These are phyloP conservation scores for Trichoplusia ni DNA, from an alignment of 1,140 invertebrate genomes.

Conservation along the genomic window DNA sequence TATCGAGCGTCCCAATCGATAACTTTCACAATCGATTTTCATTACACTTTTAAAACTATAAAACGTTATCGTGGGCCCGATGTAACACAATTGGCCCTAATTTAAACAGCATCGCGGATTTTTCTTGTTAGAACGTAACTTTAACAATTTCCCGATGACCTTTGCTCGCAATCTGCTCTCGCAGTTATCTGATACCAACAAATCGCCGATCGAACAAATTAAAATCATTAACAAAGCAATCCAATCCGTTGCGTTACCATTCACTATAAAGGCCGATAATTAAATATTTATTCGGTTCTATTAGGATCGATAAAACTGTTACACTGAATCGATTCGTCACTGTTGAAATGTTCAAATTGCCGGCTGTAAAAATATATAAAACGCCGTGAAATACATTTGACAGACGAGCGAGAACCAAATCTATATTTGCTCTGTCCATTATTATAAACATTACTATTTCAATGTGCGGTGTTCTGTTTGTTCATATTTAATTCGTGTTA, in stretches of 20 bases:
- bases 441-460: slow-evolving; percentile 30
- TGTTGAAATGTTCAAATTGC: slow-evolving; percentile 68
- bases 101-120: slow-evolving; percentile 17
- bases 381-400: slow-evolving; percentile 71
- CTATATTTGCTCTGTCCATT: slow-evolving; percentile 58
- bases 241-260: slow-evolving; percentile 71
- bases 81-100: slow-evolving; percentile 18
- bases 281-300: slow-evolving; percentile 77
- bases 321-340: slow-evolving; percentile 70
- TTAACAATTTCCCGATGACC: slow-evolving; percentile 35
- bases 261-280: slow-evolving; percentile 71
- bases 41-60: slow-evolving; percentile 30
- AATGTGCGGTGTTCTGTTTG: neutral
- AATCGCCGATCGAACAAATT: slow-evolving; percentile 53
- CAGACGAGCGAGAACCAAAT: slow-evolving; percentile 63
- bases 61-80: slow-evolving; percentile 17
- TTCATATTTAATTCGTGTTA: neutral
- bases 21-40: slow-evolving; percentile 47
- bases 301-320: slow-evolving; percentile 65
- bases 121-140: slow-evolving; percentile 31
- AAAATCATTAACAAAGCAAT: slow-evolving; percentile 66
- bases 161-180: slow-evolving; percentile 29
- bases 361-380: slow-evolving; percentile 60
- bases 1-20: slow-evolving; percentile 44
- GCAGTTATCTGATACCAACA: slow-evolving; percentile 29